These are phyloP conservation scores for Catharus minimus DNA, from an alignment of 2,113 vertebrate species.

Conservation along the genomic window DNA sequence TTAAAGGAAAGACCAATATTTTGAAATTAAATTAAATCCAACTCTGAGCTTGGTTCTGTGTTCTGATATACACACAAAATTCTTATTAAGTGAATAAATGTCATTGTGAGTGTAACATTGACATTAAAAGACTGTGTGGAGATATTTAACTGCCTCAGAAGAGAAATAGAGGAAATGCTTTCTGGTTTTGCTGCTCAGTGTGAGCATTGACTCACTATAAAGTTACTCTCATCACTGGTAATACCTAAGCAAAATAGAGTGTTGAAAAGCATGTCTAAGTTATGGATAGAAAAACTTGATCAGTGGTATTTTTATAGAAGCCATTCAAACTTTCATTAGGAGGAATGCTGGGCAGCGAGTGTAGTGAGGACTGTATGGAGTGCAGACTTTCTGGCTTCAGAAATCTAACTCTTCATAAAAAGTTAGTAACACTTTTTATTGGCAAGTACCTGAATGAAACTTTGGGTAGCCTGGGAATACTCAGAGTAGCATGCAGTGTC, in stretches of 20 bases:
- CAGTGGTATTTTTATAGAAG: neutral
- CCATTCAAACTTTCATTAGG: neutral
- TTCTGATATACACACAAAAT: neutral
- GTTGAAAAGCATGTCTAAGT: neutral
- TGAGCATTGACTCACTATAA: neutral
- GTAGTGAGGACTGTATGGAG: neutral
- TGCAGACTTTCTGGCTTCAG: neutral
- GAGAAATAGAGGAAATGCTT: neutral
- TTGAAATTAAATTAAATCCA: neutral
- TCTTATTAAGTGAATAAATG: neutral
- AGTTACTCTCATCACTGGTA: neutral
- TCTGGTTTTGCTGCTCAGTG: neutral
- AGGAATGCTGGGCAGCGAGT: fast-evolving
- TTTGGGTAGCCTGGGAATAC: neutral
- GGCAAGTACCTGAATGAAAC: neutral
- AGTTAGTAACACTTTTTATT: neutral
- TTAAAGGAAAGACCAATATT: neutral
- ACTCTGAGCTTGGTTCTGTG: neutral
- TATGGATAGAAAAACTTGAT: neutral
- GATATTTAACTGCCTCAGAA: neutral
- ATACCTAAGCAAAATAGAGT: neutral
- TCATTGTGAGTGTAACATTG: neutral
- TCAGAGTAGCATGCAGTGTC: neutral
- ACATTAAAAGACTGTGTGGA: neutral
- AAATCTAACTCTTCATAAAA: neutral